A percentile compares a stretch with the other conserved stretches of the same genome.
These are phyloP conservation scores for Hyperopisus bebe DNA, from an alignment of 2,113 vertebrate genomes.

Conservation along the genomic window DNA sequence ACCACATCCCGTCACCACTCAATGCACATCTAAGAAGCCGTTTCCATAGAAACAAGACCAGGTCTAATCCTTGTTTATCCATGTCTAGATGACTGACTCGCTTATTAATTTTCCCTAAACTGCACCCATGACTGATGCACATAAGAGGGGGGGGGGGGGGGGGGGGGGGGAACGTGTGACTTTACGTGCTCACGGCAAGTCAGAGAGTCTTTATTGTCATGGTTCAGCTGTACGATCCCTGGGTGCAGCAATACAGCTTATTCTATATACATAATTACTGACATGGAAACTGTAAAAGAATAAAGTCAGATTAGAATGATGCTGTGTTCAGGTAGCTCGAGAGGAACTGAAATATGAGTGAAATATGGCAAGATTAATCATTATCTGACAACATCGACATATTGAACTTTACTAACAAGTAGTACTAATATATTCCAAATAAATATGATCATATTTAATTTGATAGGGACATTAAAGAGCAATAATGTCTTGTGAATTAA, in stretches of 20 bases:
- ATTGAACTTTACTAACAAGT: no score
- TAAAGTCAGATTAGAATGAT: not conserved
- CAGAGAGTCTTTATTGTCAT: no score
- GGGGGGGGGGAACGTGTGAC: no score
- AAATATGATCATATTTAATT: not conserved
- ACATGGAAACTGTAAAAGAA: not conserved
- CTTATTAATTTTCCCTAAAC: conserved; percentile 9
- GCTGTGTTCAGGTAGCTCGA: not conserved
- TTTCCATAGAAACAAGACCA: conserved; percentile 29
- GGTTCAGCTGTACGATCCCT: not conserved
- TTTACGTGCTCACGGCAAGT: no score
- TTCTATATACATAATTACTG: not conserved
- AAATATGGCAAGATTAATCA: not conserved
- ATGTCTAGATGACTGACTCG: conserved; percentile 17
- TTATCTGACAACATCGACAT: not conserved
- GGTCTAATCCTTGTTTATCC: conserved; percentile 27
- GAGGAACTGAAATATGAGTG: not conserved
- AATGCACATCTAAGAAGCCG: conserved; percentile 21
- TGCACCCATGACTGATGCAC: not conserved
- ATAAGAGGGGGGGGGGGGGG: not conserved
- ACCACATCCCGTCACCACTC: not conserved
- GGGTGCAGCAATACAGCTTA: not conserved
- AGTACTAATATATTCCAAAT: not conserved
- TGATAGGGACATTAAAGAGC: not conserved
- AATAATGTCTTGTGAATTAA: not conserved